Evolutionary conservation across 2,113 vertebrate genomes (phyloP).

Genomic region (Anser brachyrhynchus): DNA sequence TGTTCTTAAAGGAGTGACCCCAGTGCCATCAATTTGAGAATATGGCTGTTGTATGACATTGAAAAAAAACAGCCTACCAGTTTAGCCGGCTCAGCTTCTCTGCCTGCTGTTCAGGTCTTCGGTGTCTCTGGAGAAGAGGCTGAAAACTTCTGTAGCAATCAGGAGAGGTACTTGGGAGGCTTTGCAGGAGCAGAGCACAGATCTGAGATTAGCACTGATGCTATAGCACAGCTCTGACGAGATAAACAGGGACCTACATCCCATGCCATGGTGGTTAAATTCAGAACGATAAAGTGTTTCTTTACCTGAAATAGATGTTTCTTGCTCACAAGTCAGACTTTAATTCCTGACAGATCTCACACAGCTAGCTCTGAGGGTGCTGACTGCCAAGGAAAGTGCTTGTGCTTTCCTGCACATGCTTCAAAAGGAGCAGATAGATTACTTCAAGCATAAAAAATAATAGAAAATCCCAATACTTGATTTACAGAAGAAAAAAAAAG

Average conservation of each 20-base stretch:
- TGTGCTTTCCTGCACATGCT: accelerated
- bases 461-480: neutral
- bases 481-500: neutral
- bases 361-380: neutral
- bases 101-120: neutral
- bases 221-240: neutral
- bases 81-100: neutral
- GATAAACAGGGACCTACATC: neutral
- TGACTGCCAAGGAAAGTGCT: neutral
- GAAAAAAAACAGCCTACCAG: neutral
- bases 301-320: neutral
- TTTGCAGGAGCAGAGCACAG: neutral
- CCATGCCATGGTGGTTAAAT: neutral
- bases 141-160: neutral
- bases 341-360: neutral
- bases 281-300: neutral
- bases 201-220: neutral
- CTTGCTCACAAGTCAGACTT: neutral
- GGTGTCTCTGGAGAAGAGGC: neutral
- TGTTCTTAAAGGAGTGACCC: neutral
- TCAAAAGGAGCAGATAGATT: neutral
- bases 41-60: neutral
- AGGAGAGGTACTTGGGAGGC: neutral
- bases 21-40: neutral
- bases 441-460: neutral